Base-by-base conservation (phyloP, 2,888 invertebrate species). In the Fragum whitleyi region DNA sequence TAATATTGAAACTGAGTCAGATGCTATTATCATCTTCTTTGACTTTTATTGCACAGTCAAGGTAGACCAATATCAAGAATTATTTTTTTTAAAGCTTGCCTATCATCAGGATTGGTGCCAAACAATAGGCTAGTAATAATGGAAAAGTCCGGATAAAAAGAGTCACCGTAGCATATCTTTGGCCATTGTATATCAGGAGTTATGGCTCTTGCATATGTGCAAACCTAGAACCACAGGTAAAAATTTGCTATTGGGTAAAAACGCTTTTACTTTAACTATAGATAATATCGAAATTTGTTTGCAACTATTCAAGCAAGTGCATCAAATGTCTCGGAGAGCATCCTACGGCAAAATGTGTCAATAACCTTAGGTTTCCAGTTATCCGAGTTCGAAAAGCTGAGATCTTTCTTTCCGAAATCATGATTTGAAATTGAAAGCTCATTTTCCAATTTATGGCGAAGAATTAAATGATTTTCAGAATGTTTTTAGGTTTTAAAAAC, bases 371-470 rank as follows among this genome's bases (percentile, higher is more conserved):
- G 21, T 2, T 19, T 32, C 2, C 29, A 14, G 1, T 26, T 26
- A 23, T 29, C 16, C 32, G 19, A 32, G 16, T 26, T 32, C 11
- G 29, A 7, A 61, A 32, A 5, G n/a, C 1, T 16, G 16, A 11
- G 29, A 29, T 7, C 32, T 2, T 32, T 19, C 1, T 28, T 29
- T 26, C 32, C 3, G 19, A 5, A 61, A 28, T 26, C 21, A 11
- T 28, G 67, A 67, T 23, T 28, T 65, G 19, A 9, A 9, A 9
- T n/a, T 36, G 21, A 7, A 32, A 3, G 74, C 53, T 6, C 19
- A 53, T 21, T 36, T 36, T 53, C 74, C 67, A 36, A 36, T 74
- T 21, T 51, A 55, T 26, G 53, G 29, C 36, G 21, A 19, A 23
- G 21, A 23, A 19, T 36, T 67, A 21, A 1, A 32, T 3, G 6